phyloP scores from a whole-genome alignment of 1,140 invertebrate species.

The Lepeophtheirus salmonis region DNA sequence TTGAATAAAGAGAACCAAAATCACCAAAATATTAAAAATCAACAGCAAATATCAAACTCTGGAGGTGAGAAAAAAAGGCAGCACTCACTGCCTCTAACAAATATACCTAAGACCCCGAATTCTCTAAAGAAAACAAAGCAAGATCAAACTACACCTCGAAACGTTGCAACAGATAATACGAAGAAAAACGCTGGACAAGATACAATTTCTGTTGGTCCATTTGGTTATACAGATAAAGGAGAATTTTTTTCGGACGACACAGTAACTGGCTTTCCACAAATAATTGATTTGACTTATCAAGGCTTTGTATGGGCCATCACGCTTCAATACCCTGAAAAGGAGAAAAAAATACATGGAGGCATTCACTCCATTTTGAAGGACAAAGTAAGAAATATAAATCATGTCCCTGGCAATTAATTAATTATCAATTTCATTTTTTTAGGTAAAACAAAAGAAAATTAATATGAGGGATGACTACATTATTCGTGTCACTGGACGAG shows the following conservation, averaged over 20 bases:
- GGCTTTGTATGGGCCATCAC: constrained; percentile 18
- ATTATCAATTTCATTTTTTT: neutral
- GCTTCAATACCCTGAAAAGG: constrained; percentile 2
- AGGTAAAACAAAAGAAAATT: constrained; percentile 3
- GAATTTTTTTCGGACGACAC: constrained; percentile 8
- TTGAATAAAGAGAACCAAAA: no score
- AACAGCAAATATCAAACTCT: no score
- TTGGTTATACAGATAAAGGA: constrained; percentile 17
- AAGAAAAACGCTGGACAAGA: no score
- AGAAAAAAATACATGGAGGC: constrained; percentile 3
- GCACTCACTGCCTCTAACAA: no score
- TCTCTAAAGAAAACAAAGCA: no score
- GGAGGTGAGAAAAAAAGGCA: no score
- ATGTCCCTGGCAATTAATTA: neutral
- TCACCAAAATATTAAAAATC: no score
- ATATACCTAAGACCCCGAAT: no score
- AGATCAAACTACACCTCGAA: no score
- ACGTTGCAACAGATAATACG: no score
- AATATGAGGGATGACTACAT: constrained; percentile 14
- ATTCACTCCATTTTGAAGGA: constrained; percentile 15
- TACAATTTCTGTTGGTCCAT: constrained; percentile 7
- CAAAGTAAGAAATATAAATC: constrained; percentile 11
- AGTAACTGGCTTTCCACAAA: constrained; percentile 6
- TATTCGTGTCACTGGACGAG: constrained; percentile 11
- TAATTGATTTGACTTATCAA: constrained; percentile 15